Percentiles rank a stretch among this genome's conserved stretches.
Evolutionary conservation across 2,797 vertebrate genomes (phyloP).

Genomic region (Lates japonicus): DNA sequence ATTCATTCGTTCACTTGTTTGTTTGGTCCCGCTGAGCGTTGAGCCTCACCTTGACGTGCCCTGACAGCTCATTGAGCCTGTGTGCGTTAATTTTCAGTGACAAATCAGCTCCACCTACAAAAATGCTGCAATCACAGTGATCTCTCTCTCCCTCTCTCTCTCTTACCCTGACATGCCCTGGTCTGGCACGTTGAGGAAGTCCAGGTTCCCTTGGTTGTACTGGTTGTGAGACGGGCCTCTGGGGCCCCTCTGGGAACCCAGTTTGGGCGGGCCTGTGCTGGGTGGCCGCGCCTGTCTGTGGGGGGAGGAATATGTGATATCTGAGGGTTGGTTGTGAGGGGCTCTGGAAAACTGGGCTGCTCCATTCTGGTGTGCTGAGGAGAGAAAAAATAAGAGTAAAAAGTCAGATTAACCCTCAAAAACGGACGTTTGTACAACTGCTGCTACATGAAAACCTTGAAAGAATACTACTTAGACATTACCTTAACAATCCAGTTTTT

Average conservation of each 20-base stretch:
- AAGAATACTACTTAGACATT: not conserved
- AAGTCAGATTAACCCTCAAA: not conserved
- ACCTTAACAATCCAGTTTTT: not conserved
- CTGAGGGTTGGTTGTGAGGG: constrained; percentile 41
- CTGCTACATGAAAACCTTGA: not conserved
- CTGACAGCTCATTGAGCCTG: not conserved
- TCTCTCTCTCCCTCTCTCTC: not conserved
- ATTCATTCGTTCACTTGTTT: not conserved
- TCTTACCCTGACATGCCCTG: constrained; percentile 95
- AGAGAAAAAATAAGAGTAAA: constrained; percentile 11
- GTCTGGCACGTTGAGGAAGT: constrained; percentile 97
- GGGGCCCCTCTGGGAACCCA: constrained; percentile 68
- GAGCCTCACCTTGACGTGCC: constrained; percentile 44
- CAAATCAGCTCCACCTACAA: constrained; percentile 29
- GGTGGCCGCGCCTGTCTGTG: constrained; percentile 83
- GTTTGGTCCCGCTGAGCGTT: not conserved
- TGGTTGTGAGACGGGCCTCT: constrained; percentile 66
- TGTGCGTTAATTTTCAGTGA: constrained; percentile 20
- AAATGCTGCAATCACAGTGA: not conserved
- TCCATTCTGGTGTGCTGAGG: constrained; percentile 88
- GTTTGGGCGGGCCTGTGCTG: constrained; percentile 73
- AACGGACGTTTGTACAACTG: not conserved
- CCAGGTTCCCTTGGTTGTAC: constrained; percentile 86
- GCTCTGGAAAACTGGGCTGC: constrained; percentile 80
- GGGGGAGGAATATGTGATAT: constrained; percentile 78